Evolutionary conservation across 1,140 invertebrate species (phyloP), one percentile per base, ranked within the genome.

Genomic region (Hypothenemus hampei): DNA sequence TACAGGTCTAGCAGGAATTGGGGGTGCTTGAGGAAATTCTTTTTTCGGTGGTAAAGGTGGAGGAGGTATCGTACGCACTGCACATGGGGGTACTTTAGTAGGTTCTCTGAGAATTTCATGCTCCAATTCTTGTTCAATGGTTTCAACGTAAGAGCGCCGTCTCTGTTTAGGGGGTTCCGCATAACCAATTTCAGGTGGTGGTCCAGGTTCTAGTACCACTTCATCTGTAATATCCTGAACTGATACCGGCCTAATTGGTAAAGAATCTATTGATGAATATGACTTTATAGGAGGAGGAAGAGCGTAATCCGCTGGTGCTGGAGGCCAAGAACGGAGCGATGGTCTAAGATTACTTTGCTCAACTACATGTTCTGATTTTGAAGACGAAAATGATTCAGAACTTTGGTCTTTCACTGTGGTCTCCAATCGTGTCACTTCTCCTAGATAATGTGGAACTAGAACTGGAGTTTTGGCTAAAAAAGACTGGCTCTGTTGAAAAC

Each of bases 181-280:
- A 65, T 77, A 84, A 10, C 75, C 80, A 10, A 85, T 81, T 72
- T 84, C 80, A 15, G 83, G 81, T 7, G 82, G 78, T 1, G 80
- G 75, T 10, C 81, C 82, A 0, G 81, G 81, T 65, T 82, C 73
- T 8, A 84, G 61, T 36, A 75, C 65, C 0, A 77, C 68, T 59
- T 78, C 75, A 40, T 71, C 62, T 4, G 69, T 67, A 15, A 72
- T 69, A 57, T 72, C 70, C 58, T 72, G 69, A 6, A 70, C 67
- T 22, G 70, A 72, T 44, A 69, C 61, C 3, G 69, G 68, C 47
- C 69, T 48, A 13, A 70, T 60, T 22, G 64, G 49, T 41, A 72
- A 46, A 13, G 55, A 43, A 36, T 69, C 64, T 15, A 69, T 64
- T 53, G 59, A 64, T 18, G 64, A 59, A 37, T 59, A 56, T 15